Conservation (phyloP, 2,888 invertebrate genomes). For the Hyles lineata region DNA sequence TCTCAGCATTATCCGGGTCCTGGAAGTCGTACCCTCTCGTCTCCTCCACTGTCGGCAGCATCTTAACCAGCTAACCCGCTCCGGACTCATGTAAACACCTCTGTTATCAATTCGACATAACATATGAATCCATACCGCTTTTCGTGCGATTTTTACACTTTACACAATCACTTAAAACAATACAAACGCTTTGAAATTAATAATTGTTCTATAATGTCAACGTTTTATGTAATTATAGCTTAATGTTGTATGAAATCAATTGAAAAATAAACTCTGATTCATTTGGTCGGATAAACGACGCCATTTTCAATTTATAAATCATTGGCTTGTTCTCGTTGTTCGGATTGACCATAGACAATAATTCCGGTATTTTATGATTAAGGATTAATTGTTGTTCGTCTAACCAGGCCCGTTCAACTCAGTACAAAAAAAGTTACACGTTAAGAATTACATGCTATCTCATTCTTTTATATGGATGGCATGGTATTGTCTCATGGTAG, state of each 20-base stretch:
- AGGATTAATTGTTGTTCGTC: too few species aligned
- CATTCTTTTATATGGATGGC: too few species aligned
- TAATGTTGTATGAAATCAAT: constrained; percentile 52
- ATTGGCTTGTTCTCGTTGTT: constrained; percentile 44
- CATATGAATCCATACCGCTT: constrained; percentile 63
- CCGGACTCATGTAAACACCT: constrained; percentile 63
- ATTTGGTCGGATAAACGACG: constrained; percentile 81
- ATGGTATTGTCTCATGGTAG: too few species aligned
- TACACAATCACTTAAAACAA: constrained; percentile 46
- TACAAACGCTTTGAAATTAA: constrained; percentile 43
- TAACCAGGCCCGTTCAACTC: too few species aligned
- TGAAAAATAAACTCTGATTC: constrained; percentile 69
- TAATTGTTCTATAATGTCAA: constrained; percentile 30
- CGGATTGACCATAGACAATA: constrained; percentile 38
- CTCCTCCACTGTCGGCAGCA: constrained; percentile 84
- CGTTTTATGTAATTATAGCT: constrained; percentile 35
- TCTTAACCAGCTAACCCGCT: constrained; percentile 69
- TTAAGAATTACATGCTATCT: too few species aligned
- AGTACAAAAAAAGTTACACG: too few species aligned
- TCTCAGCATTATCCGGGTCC: constrained; percentile 93
- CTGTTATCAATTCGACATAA: constrained; percentile 68
- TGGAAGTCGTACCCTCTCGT: constrained; percentile 91
- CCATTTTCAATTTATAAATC: constrained; percentile 77
- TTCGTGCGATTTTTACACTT: constrained; percentile 55
- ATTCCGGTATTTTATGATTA: not conserved